Percentiles rank a stretch among this genome's conserved stretches.
Evolutionary conservation across 2,888 invertebrate species (phyloP).

Genomic region (Geophilus truncorum): DNA sequence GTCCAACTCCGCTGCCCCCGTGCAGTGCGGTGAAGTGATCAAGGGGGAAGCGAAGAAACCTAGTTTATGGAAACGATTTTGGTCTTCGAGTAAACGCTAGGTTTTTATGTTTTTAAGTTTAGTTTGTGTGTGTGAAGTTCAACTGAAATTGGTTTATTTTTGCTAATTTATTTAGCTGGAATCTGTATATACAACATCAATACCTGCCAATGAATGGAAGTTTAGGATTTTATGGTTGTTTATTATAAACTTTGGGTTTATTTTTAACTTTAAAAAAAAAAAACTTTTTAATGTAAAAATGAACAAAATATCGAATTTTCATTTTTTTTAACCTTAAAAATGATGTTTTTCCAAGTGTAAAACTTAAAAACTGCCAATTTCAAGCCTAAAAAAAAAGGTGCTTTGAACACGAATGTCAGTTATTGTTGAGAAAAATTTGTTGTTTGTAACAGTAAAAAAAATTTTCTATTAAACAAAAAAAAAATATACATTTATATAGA

Average conservation of each 20-base stretch:
- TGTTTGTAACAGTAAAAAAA: background rate
- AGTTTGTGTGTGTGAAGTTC: no score
- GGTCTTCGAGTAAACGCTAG: constrained; percentile 11
- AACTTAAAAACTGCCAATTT: background rate
- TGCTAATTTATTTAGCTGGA: background rate
- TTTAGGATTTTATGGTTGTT: background rate
- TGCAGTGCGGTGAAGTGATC: background rate
- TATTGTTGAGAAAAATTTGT: background rate
- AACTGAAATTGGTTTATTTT: background rate
- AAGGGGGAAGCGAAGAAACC: constrained; percentile 6
- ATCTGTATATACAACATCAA: background rate
- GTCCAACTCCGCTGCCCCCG: background rate
- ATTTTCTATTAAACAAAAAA: background rate
- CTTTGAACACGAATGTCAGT: background rate
- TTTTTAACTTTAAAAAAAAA: no score
- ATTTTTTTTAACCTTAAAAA: no score
- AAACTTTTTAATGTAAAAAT: no score
- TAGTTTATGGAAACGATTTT: constrained; percentile 31
- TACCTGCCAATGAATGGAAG: background rate
- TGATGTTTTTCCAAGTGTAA: no score
- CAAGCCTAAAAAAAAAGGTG: background rate
- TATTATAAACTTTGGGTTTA: no score
- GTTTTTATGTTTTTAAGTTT: background rate
- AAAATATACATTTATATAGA: background rate
- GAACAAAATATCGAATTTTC: no score